Evolutionary conservation across 2,797 vertebrate species (phyloP), one percentile per base, ranked within the genome.

Genomic region (Sylvilagus floridanus): DNA sequence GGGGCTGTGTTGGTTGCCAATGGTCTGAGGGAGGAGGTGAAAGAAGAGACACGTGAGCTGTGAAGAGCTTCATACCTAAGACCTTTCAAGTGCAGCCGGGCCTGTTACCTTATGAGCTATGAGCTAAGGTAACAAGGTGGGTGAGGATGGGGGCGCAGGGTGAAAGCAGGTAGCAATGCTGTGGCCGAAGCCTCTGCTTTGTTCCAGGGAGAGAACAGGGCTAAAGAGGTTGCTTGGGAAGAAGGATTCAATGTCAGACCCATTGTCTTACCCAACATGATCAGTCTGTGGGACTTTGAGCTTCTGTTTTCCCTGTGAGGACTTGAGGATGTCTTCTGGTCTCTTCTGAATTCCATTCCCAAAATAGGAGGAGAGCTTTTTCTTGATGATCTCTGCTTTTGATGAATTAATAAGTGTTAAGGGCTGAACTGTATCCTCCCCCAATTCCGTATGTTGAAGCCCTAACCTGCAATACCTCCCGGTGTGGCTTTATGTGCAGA

Each of bases 251-350:
- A 0, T 10, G 47, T 24, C 16, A 22, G 0, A 11, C 4, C 22
- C 1, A 16, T 35, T 50, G 62, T 81, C 94, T 97, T 92, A 97
- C 97, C 94, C 82, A 13, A 32, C 5, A 22, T 63, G n/a, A 35
- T 37, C 28, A n/a, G 77, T 3, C 21, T 54, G 52, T 1, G 26
- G 66, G 30, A n/a, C 11, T 54, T 10, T 22, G 3, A 13, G 63
- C 68, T 73, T 89, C 89, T 78, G 65, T 7, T n/a, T 6, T 81
- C 35, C 37, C 35, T 32, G 94, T 12, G 32, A 37, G 3, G 69
- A 7, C 0, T 0, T 13, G 21, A 14, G 11, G 42, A 28, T 11
- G 19, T 62, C 84, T 84, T 92, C 66, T 30, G 86, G n/a, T 75
- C 52, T 92, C 68, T 82, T 82, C 76, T 50, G 94, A 76, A 2